Conservation (phyloP, 2,888 invertebrate genomes). For the Sinelater perroti region DNA sequence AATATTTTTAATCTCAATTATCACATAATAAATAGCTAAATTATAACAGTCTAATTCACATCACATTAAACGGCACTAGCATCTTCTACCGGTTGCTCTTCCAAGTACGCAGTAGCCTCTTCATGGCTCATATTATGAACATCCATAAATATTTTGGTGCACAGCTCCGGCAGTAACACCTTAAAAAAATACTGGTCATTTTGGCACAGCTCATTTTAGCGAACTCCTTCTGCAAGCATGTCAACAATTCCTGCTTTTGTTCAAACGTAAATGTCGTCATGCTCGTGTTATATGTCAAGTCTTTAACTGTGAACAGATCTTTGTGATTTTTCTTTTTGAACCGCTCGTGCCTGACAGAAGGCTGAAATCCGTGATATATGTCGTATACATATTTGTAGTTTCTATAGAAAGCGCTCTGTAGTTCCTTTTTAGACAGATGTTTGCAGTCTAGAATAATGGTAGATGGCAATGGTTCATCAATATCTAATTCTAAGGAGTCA, state of each 20-base stretch:
- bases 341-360: slow-evolving; percentile 33
- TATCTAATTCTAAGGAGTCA: slow-evolving; percentile 18
- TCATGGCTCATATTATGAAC: slow-evolving; percentile 46
- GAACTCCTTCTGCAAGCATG: slow-evolving; percentile 46
- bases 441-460: slow-evolving; percentile 35
- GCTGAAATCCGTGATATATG: slow-evolving; percentile 31
- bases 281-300: slow-evolving; percentile 50
- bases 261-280: slow-evolving; percentile 50
- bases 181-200: slow-evolving; percentile 51
- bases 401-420: slow-evolving; percentile 30
- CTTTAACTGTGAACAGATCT: slow-evolving; percentile 30
- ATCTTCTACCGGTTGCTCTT: slow-evolving; percentile 42
- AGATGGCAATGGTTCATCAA: background rate
- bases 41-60: too few relatives aligned
- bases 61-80: background rate
- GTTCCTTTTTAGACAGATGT: slow-evolving; percentile 31
- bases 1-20: too few relatives aligned
- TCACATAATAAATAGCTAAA: too few relatives aligned
- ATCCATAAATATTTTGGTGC: slow-evolving; percentile 54
- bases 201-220: slow-evolving; percentile 38
- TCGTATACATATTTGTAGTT: slow-evolving; percentile 36
- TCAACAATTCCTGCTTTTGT: slow-evolving; percentile 48
- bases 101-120: slow-evolving; percentile 48
- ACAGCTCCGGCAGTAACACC: slow-evolving; percentile 54
- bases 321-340: slow-evolving; percentile 28